These are phyloP conservation scores for Drosophila sp. DNA, from an alignment of 1,140 invertebrate genomes.

Conservation along the genomic window DNA sequence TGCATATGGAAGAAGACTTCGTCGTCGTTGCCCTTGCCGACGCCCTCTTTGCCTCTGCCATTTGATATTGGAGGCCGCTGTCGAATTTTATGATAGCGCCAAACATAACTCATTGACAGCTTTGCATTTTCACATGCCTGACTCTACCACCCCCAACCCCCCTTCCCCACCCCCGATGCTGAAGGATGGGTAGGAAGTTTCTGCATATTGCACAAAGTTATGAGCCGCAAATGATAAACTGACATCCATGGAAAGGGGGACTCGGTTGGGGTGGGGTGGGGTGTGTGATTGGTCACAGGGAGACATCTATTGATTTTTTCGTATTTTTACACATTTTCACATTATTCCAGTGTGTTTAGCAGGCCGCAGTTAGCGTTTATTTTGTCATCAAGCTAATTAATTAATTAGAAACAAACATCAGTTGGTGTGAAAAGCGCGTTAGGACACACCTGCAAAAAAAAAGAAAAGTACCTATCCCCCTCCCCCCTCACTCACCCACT, in stretches of 20 bases:
- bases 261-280: neutral
- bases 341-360: slow-evolving; percentile 2
- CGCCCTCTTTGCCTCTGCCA: neutral
- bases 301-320: slow-evolving; percentile 26
- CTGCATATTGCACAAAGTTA: slow-evolving; percentile 82
- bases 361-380: slow-evolving; percentile 18
- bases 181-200: slow-evolving; percentile 25
- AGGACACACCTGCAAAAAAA: slow-evolving; percentile 18
- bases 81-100: slow-evolving; percentile 80
- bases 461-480: neutral
- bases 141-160: neutral
- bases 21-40: neutral
- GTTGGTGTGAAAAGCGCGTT: slow-evolving; percentile 26
- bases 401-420: slow-evolving; percentile 29
- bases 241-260: slow-evolving; percentile 24
- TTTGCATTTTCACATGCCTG: slow-evolving; percentile 77
- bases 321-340: slow-evolving; percentile 5
- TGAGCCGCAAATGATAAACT: slow-evolving; percentile 82
- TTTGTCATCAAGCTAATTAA: slow-evolving; percentile 36
- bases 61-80: slow-evolving; percentile 34
- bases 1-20: slow-evolving; percentile 53
- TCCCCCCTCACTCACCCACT: neutral
- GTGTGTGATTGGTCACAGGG: neutral
- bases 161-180: too few species aligned
- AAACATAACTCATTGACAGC: slow-evolving; percentile 82